phyloP scores from a whole-genome alignment of 2,888 invertebrate genomes.

The Epinotia nisella region DNA sequence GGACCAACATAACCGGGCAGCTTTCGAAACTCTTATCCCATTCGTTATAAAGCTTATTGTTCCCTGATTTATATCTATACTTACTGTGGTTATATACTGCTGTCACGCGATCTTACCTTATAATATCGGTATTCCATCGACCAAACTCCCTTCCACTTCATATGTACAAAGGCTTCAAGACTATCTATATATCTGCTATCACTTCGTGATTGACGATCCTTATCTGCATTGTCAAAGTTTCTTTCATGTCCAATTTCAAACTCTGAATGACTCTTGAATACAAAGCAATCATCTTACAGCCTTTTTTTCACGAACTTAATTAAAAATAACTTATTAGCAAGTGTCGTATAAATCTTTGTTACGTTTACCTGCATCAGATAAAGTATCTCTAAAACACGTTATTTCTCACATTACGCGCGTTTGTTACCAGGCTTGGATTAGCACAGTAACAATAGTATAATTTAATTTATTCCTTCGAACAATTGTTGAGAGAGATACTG shows the following conservation, averaged over 20 bases:
- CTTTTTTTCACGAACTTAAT: constrained; percentile 26
- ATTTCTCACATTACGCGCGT: constrained; percentile 42
- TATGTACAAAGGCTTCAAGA: constrained; percentile 30
- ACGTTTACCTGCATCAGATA: constrained; percentile 38
- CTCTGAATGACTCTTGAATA: background rate
- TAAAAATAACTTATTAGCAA: constrained; percentile 28
- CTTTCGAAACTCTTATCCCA: constrained; percentile 12
- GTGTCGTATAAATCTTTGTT: constrained; percentile 35
- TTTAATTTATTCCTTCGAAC: constrained; percentile 53
- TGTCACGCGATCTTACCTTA: constrained; percentile 63
- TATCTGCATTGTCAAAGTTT: constrained; percentile 32
- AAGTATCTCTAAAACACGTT: constrained; percentile 31
- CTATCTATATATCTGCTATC: constrained; percentile 31
- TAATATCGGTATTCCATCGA: constrained; percentile 58
- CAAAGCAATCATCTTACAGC: constrained; percentile 9
- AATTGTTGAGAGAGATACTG: constrained; percentile 52
- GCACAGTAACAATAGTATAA: constrained; percentile 51
- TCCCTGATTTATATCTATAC: background rate
- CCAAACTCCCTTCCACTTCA: constrained; percentile 45
- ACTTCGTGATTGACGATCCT: constrained; percentile 36
- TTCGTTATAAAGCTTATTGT: constrained; percentile 8
- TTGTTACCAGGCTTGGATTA: constrained; percentile 42
- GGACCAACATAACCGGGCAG: constrained; percentile 5
- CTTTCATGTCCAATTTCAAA: constrained; percentile 33
- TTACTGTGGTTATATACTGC: constrained; percentile 41